phyloP scores from a whole-genome alignment of 2,113 vertebrate genomes.

The Sisor rabdophorus region DNA sequence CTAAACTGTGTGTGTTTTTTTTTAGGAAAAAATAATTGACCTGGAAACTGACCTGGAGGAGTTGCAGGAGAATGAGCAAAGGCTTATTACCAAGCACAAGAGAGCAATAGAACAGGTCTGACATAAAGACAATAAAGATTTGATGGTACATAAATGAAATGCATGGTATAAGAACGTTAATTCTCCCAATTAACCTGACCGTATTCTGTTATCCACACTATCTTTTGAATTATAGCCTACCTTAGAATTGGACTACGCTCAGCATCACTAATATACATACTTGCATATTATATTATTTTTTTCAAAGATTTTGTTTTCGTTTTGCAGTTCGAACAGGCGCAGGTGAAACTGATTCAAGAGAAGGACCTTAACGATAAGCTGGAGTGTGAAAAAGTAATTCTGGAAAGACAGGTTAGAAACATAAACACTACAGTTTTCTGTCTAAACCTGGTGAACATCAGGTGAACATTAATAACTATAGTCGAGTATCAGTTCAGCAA shows the following conservation, averaged over 20 bases:
- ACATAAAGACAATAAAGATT: background rate
- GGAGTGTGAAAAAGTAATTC: slow-evolving; percentile 61
- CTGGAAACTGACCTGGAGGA: slow-evolving; percentile 71
- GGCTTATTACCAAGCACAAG: slow-evolving; percentile 67
- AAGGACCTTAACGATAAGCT: slow-evolving; percentile 69
- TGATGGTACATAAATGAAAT: too few relatives aligned
- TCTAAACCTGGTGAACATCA: too few relatives aligned
- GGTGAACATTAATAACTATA: background rate
- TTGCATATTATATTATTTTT: background rate
- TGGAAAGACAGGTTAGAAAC: slow-evolving; percentile 67
- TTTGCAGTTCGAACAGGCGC: slow-evolving; percentile 67
- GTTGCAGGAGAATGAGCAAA: slow-evolving; percentile 68
- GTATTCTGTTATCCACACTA: background rate
- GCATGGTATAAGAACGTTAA: background rate
- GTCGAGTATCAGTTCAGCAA: background rate
- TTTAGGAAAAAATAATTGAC: slow-evolving; percentile 70
- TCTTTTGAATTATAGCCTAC: background rate
- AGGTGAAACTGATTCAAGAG: slow-evolving; percentile 70
- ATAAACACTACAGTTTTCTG: background rate
- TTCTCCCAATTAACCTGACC: background rate
- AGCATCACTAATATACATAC: too few relatives aligned
- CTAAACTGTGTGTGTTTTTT: background rate
- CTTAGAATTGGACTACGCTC: background rate
- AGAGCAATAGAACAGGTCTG: slow-evolving; percentile 68
- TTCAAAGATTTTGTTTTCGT: background rate